Percentiles rank a stretch among this genome's conserved stretches.
phyloP scores from a whole-genome alignment of 2,113 vertebrate species.

The Sceloporus tristichus region DNA sequence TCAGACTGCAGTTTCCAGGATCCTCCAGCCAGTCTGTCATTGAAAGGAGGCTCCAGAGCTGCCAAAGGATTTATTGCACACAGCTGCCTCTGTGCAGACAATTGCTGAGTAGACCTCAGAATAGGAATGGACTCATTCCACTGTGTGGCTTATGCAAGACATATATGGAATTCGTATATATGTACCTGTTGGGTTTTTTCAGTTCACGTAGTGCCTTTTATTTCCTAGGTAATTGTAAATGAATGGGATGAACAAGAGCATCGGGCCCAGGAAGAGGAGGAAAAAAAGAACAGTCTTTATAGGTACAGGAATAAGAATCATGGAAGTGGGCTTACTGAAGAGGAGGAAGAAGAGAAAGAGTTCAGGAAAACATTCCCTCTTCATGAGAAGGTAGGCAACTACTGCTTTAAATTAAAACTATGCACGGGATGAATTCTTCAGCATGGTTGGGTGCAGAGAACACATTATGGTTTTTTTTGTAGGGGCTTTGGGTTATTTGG shows the following conservation, averaged over 20 bases:
- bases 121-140: neutral
- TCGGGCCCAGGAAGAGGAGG: constrained; percentile 79
- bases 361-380: constrained; percentile 88
- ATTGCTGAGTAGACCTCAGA: neutral
- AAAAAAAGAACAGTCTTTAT: constrained; percentile 87
- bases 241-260: constrained; percentile 95
- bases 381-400: constrained; percentile 82
- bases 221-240: constrained; percentile 84
- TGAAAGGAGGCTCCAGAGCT: neutral
- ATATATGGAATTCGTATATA: neutral
- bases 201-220: neutral
- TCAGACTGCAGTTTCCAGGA: too few species aligned
- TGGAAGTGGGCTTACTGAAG: constrained; percentile 82
- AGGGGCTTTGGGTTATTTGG: too few species aligned
- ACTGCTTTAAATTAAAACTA: neutral
- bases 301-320: constrained; percentile 82
- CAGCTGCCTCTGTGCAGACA: too few species aligned
- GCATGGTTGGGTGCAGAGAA: neutral
- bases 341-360: constrained; percentile 90
- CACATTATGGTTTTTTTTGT: neutral
- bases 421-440: neutral
- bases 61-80: too few species aligned
- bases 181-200: neutral
- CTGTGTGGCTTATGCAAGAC: neutral
- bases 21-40: too few species aligned